These are phyloP conservation scores for Halocynthia roretzi DNA, from an alignment of 23 tunicate species.

Conservation along the genomic window DNA sequence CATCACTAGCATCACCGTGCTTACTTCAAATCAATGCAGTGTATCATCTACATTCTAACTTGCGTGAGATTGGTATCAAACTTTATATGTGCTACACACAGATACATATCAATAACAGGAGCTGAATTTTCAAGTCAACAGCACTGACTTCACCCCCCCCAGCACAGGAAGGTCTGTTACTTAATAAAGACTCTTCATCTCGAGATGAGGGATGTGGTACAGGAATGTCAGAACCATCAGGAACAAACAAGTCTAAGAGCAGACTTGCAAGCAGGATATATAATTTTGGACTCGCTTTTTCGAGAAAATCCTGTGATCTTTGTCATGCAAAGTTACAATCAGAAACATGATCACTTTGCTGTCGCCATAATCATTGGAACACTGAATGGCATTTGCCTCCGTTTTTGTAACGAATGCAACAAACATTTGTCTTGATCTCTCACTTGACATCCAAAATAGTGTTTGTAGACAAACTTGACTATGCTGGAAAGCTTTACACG, in stretches of 20 bases:
- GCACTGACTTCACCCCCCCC: no score
- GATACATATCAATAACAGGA: no score
- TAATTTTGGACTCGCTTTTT: slow-evolving; percentile 22
- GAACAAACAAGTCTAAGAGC: slow-evolving; percentile 23
- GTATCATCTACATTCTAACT: no score
- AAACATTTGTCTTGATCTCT: slow-evolving; percentile 27
- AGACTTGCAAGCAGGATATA: slow-evolving; percentile 17
- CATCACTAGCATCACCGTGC: no score
- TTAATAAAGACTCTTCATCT: no score
- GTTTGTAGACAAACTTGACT: slow-evolving; percentile 33
- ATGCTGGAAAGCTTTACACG: slow-evolving; percentile 26
- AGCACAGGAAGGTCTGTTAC: no score
- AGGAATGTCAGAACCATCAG: slow-evolving; percentile 20
- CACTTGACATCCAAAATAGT: slow-evolving; percentile 34
- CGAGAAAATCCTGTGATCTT: slow-evolving; percentile 27
- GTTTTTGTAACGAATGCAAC: slow-evolving; percentile 11
- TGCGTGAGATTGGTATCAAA: no score
- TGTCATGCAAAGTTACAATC: slow-evolving; percentile 28
- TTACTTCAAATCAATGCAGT: no score
- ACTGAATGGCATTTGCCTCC: slow-evolving; percentile 34
- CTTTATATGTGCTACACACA: no score
- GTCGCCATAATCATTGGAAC: slow-evolving; percentile 34
- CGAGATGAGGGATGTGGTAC: not conserved
- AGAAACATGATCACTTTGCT: slow-evolving; percentile 33
- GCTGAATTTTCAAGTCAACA: no score